Conservation (phyloP, 1,140 invertebrate genomes). For the Nephotettix cincticeps region DNA sequence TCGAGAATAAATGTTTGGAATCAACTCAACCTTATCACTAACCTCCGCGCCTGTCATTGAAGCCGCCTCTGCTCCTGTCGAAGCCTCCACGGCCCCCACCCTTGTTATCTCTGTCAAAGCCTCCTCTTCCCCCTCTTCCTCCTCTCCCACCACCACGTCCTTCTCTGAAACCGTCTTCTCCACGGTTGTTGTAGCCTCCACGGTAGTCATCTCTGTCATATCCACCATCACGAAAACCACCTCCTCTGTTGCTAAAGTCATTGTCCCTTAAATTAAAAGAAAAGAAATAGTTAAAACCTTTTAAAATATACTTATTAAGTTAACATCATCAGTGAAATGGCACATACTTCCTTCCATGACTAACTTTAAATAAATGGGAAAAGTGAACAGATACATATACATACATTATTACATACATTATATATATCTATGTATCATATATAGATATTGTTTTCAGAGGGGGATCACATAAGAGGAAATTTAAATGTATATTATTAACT, state of each 20-base stretch:
- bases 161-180: not conserved
- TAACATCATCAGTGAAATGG: not conserved
- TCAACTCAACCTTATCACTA: no score
- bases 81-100: conserved; percentile 11
- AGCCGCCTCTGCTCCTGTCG: conserved; percentile 18
- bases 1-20: no score
- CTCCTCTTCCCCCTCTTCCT: conserved; percentile 21
- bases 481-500: no score
- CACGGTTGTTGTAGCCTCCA: not conserved
- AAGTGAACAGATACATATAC: no score
- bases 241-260: not conserved
- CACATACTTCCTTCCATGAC: not conserved
- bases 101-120: conserved; percentile 6
- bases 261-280: not conserved
- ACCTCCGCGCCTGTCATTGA: not conserved
- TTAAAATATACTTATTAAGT: not conserved
- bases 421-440: no score
- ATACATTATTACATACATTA: no score
- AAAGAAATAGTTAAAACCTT: not conserved
- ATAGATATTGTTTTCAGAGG: no score
- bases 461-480: no score
- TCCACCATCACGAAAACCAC: not conserved
- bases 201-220: not conserved
- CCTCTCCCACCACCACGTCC: not conserved
- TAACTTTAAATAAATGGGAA: not conserved